phyloP scores from a whole-genome alignment of 2,888 invertebrate genomes.

The Acronicta psi region DNA sequence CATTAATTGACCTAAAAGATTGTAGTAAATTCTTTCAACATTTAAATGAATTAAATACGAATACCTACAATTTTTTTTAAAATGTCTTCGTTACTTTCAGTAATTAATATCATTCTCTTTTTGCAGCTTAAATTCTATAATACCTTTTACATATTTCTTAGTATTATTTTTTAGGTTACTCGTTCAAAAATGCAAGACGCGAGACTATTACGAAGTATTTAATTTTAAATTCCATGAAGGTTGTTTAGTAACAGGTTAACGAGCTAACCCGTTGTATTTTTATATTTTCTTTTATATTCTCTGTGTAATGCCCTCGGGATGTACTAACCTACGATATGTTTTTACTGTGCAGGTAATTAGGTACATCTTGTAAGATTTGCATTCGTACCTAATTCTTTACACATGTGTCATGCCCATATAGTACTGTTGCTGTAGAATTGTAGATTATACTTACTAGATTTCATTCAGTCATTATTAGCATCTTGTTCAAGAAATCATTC shows the following conservation, averaged over 20 bases:
- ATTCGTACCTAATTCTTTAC: too few species aligned
- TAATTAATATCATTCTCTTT: too few species aligned
- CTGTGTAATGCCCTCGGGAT: slow-evolving; percentile 12
- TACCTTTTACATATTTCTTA: background rate
- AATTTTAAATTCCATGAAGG: slow-evolving; percentile 47
- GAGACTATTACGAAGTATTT: slow-evolving; percentile 17
- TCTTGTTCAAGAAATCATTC: too few species aligned
- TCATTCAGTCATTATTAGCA: too few species aligned
- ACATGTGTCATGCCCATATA: too few species aligned
- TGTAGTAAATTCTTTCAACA: background rate
- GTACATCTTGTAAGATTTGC: background rate
- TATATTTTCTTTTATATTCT: slow-evolving; percentile 14
- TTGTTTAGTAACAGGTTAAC: slow-evolving; percentile 29
- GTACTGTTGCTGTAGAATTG: too few species aligned
- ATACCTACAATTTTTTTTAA: too few species aligned
- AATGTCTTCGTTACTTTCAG: slow-evolving; percentile 40
- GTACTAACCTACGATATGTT: background rate
- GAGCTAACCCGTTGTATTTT: slow-evolving; percentile 30
- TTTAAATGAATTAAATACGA: slow-evolving; percentile 26
- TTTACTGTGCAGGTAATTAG: background rate
- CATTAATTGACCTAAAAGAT: slow-evolving; percentile 53
- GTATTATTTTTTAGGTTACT: background rate
- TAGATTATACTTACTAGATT: too few species aligned
- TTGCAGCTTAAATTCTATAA: background rate
- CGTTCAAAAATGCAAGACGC: slow-evolving; percentile 16